These are phyloP conservation scores for Mimas tiliae DNA, from an alignment of 2,888 invertebrate species.

Conservation along the genomic window DNA sequence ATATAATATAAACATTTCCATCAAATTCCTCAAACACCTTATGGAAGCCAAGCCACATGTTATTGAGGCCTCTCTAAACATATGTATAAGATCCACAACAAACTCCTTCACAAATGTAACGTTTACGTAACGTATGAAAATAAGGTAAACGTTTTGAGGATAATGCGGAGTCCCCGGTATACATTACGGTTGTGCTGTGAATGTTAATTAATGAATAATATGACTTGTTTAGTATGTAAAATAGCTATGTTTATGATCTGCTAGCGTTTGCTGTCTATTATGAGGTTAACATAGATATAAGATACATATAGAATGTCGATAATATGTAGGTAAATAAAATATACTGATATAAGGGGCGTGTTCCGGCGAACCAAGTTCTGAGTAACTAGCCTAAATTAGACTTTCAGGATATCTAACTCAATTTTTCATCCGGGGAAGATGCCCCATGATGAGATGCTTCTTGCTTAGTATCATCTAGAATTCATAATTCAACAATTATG, in stretches of 20 bases:
- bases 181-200: background rate
- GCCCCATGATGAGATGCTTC: too few species aligned
- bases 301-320: too few species aligned
- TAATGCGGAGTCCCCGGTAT: background rate
- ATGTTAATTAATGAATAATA: slow-evolving; percentile 11
- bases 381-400: too few species aligned
- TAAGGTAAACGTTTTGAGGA: slow-evolving; percentile 7
- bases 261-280: background rate
- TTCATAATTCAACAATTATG: too few species aligned
- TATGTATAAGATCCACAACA: background rate
- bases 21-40: background rate
- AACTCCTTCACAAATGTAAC: background rate
- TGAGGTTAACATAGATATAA: background rate
- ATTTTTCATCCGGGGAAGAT: too few species aligned
- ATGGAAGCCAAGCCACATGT: background rate
- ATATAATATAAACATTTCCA: background rate
- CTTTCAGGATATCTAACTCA: too few species aligned
- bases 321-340: too few species aligned
- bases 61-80: background rate
- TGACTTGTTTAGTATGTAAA: background rate
- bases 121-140: background rate
- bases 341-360: too few species aligned
- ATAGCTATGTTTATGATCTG: background rate
- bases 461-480: too few species aligned
- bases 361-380: too few species aligned